Base-by-base conservation (phyloP, 2,113 vertebrate genomes). In the Pitta sordida region DNA sequence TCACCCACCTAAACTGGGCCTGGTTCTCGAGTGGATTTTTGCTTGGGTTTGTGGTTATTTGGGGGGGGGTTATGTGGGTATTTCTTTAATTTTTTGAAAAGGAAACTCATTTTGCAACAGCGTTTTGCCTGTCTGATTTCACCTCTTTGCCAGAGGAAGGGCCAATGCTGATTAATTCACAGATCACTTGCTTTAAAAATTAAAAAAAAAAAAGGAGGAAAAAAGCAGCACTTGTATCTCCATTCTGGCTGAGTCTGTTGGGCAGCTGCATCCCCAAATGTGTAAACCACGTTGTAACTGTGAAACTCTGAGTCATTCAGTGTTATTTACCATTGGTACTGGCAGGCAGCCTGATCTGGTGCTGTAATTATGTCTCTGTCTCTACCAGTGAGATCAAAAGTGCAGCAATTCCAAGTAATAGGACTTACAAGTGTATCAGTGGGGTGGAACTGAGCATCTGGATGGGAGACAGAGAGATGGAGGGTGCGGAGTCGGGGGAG, bases 321-420 rank as follows among this genome's bases (percentile, higher is more conserved):
- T 94, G 93, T 95, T 96, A 95, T 95, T 97, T 96, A 92, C 96
- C 93, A 96, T 96, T 97, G 95, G 93, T 94, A 96, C 94, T 97
- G 97, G 96, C 62, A 74, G 73, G 59, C 94, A 86, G 88, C 86
- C 91, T 86, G 93, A 90, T 91, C 95, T 95, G 88, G 96, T 95
- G 82, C 96, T 96, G 95, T 93, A 92, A 90, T 93, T 95, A 93
- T 95, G 94, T 92, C 86, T 97, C 95, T 96, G 86, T 93, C 96
- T 93, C 93, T 95, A 97, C 91, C 93, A 92, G 85, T 73, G 91
- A 96, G 96, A 94, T 97, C 91, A 96, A 93, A 96, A 96, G 94
- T 96, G 91, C 90, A 95, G 90, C 93, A 95, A 95, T 96, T 94
- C 94, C 91, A 95, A 94, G 93, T 95, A 95, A 96, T 96, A 94